Evolutionary conservation across 2,888 invertebrate genomes (phyloP).

Genomic region (Scelioninae gen. 2): DNA sequence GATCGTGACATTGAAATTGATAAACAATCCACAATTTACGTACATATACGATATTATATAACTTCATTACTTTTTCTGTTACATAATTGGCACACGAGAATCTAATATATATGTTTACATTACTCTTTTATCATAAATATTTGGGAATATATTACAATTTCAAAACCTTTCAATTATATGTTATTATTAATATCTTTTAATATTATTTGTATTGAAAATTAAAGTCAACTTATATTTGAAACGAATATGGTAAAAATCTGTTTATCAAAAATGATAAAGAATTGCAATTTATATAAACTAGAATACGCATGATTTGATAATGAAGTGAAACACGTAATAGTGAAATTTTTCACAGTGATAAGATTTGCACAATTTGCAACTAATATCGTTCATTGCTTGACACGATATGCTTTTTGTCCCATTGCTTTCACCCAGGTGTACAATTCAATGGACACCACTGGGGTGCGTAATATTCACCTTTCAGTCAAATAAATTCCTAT

Average conservation of each 20-base stretch:
- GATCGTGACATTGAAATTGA: no score
- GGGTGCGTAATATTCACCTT: constrained; percentile 64
- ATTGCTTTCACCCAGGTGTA: constrained; percentile 67
- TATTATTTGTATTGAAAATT: no score
- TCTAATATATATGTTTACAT: no score
- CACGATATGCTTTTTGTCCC: constrained; percentile 62
- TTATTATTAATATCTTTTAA: no score
- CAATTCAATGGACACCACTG: constrained; percentile 67
- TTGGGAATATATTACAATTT: no score
- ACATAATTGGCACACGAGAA: no score
- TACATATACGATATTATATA: no score
- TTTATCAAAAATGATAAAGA: constrained; percentile 20
- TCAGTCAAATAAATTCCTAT: constrained; percentile 2
- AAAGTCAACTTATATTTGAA: no score
- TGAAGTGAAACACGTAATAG: constrained; percentile 17
- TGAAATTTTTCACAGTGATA: constrained; percentile 1
- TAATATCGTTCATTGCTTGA: constrained; percentile 58
- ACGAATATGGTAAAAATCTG: constrained; percentile 16
- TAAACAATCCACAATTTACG: no score
- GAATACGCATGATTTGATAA: constrained; percentile 31
- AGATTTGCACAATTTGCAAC: constrained; percentile 39
- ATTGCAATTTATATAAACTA: constrained; percentile 6
- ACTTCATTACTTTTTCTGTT: no score
- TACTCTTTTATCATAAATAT: no score
- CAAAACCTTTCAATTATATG: no score